phyloP scores from a whole-genome alignment of 1,140 invertebrate genomes.

The Pemphigus obesinymphae region DNA sequence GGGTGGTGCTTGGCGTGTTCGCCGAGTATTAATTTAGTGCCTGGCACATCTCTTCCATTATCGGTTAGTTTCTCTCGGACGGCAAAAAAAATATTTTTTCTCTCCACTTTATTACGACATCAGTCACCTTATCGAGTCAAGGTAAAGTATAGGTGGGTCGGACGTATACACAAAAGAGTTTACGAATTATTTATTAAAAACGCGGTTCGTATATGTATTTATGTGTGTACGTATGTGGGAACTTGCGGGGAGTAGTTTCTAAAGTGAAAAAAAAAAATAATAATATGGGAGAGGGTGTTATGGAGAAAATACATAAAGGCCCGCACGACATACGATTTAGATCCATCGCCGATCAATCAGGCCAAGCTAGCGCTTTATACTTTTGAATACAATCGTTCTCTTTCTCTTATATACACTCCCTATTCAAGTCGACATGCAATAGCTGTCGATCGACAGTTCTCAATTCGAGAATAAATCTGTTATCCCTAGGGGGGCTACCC shows the following conservation, averaged over 20 bases:
- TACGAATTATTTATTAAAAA: conserved; percentile 18
- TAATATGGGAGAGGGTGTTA: not conserved
- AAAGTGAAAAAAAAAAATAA: conserved; percentile 7
- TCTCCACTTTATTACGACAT: conserved; percentile 22
- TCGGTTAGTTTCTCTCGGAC: not conserved
- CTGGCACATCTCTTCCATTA: conserved; percentile 33
- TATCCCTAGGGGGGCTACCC: conserved; percentile 15
- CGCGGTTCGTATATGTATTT: not conserved
- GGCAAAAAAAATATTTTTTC: not conserved
- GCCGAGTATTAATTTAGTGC: conserved; percentile 13
- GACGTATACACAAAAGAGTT: not conserved
- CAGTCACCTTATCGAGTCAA: conserved; percentile 20
- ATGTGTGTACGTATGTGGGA: not conserved
- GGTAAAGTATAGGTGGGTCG: not conserved
- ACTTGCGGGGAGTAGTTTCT: not conserved
- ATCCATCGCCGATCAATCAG: conserved; percentile 26
- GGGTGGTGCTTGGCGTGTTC: conserved; percentile 30
- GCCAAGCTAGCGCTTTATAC: too few species aligned
- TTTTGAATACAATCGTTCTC: too few species aligned
- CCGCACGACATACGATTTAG: not conserved
- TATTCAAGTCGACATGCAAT: not conserved
- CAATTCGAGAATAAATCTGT: conserved; percentile 16
- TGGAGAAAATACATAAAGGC: not conserved
- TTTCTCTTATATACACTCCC: too few species aligned
- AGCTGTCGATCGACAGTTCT: conserved; percentile 3